Evolutionary conservation across 2,888 invertebrate species (phyloP), one percentile per base, ranked within the genome.

Genomic region (Anthrax anthrax): DNA sequence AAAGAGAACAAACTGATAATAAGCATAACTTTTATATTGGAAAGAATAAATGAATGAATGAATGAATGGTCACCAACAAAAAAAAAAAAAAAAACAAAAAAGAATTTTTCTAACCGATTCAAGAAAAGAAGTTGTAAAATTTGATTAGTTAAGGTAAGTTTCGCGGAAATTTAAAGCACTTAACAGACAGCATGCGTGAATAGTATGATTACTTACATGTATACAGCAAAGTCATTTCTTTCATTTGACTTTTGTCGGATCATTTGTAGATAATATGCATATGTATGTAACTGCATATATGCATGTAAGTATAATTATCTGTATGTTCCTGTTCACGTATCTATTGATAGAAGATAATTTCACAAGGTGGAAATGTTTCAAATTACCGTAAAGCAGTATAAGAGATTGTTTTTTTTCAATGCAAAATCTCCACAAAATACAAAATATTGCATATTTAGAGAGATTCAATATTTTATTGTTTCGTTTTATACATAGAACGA

Each of bases 91-190:
- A n/a, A n/a, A n/a, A n/a, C n/a, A n/a, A n/a, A 23, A 23, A 23
- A 4, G 23, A 23, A 6, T 6, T 23, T 23, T 23, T 23, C 23
- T 12, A 32, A 12, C 29, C 1, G 12, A 32, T 32, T 12, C 13
- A 12, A 12, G 29, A 46, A 46, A 46, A 46, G 46, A 46, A 46
- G 46, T 46, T 46, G 46, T 46, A 46, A 46, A 46, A 18, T 46
- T 46, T 42, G 42, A 46, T 46, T 46, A 46, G 46, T 19, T 38
- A 37, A 46, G 46, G 46, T 46, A 18, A 46, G 46, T 42, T 42
- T 39, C 38, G 46, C 34, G 42, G 46, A 41, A 46, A 46, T 46
- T 42, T 42, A 42, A 46, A 42, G 34, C 32, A 38, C 39, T 42
- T 38, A 38, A 38, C 42, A 37, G 42, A 42, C 23, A 34, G 46